Conservation (phyloP, 2,888 invertebrate genomes). For the Sarcophaga caerulescens region DNA sequence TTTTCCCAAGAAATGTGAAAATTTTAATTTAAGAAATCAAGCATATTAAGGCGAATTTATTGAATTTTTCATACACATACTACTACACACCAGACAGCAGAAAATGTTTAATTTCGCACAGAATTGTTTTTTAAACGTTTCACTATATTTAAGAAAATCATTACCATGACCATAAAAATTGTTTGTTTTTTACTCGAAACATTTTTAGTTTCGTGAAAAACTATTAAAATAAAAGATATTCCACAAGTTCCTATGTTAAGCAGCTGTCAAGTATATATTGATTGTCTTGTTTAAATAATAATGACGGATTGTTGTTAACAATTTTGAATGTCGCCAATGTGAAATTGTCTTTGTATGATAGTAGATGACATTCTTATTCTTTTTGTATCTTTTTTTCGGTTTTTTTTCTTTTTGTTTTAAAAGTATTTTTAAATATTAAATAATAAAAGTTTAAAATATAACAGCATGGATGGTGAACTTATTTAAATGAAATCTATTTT, state of each 20-base stretch:
- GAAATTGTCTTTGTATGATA: not conserved
- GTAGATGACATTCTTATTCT: slow-evolving; percentile 12
- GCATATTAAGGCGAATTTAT: not conserved
- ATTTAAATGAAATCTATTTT: not conserved
- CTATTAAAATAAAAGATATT: not conserved
- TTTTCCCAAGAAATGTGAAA: slow-evolving; percentile 8
- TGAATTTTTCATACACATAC: too few species aligned
- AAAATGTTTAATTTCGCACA: not conserved
- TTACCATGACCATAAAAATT: slow-evolving; percentile 39
- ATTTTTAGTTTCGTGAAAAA: not conserved
- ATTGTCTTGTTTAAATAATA: not conserved
- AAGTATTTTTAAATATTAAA: not conserved
- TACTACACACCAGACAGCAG: too few species aligned
- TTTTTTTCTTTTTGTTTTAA: slow-evolving; percentile 6
- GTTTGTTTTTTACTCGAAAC: not conserved
- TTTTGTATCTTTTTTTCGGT: too few species aligned
- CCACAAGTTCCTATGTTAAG: not conserved
- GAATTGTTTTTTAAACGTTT: not conserved
- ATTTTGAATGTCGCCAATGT: slow-evolving; percentile 13
- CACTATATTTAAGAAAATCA: slow-evolving; percentile 12
- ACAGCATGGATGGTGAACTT: not conserved
- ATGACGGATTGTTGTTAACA: slow-evolving; percentile 14
- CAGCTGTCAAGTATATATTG: slow-evolving; percentile 8
- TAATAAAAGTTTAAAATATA: not conserved
- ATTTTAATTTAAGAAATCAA: not conserved